Percentiles rank a stretch among this genome's conserved stretches.
These are phyloP conservation scores for Ormyrus pomaceus DNA, from an alignment of 2,888 invertebrate species.

Conservation along the genomic window DNA sequence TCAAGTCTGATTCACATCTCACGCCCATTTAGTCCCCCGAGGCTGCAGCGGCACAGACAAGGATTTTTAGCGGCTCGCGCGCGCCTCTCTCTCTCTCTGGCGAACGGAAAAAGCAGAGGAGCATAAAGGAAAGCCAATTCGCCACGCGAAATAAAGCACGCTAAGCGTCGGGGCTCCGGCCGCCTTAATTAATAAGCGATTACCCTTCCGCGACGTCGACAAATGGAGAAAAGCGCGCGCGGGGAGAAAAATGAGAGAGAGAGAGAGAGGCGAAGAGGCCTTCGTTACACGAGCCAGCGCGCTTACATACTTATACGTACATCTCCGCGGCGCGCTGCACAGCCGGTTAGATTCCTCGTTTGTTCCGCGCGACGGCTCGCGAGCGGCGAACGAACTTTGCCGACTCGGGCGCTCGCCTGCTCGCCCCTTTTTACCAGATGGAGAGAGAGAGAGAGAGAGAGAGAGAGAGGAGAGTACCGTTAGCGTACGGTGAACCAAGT, in stretches of 20 bases:
- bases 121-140: constrained; percentile 36
- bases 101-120: background rate
- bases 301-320: constrained; percentile 37
- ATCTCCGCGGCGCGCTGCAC: background rate
- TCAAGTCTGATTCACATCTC: constrained; percentile 7
- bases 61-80: too few relatives aligned
- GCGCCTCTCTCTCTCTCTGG: too few relatives aligned
- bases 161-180: constrained; percentile 13
- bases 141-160: constrained; percentile 45
- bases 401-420: background rate
- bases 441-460: constrained; percentile 6
- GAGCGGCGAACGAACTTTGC: constrained; percentile 33
- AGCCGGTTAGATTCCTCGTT: constrained; percentile 49
- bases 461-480: constrained; percentile 56
- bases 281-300: constrained; percentile 48
- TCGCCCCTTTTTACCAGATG: background rate
- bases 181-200: constrained; percentile 53
- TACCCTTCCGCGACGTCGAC: constrained; percentile 25
- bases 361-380: constrained; percentile 51
- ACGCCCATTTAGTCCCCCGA: background rate
- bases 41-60: too few relatives aligned
- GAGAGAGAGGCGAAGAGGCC: background rate
- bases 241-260: background rate
- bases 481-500: constrained; percentile 62
- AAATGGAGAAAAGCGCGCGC: background rate